Evolutionary conservation across 2,797 vertebrate genomes (phyloP).

Genomic region (Phrynocephalus forsythii): DNA sequence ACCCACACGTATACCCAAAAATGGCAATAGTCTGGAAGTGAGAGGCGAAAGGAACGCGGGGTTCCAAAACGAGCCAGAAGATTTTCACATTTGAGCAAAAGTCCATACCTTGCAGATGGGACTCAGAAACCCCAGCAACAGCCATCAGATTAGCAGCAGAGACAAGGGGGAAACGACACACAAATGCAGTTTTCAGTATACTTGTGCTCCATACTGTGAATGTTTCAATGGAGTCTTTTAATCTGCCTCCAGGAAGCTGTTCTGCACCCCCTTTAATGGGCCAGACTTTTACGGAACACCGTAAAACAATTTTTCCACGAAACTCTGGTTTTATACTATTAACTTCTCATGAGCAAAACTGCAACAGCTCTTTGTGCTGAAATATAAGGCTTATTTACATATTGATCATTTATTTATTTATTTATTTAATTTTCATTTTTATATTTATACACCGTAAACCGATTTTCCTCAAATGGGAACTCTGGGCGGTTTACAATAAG

Average conservation of each 20-base stretch:
- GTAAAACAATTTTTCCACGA: background rate
- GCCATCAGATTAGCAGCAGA: background rate
- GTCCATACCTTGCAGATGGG: background rate
- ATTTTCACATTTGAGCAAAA: background rate
- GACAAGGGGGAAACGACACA: background rate
- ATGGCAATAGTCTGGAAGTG: background rate
- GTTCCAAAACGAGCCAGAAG: background rate
- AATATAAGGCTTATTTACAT: background rate
- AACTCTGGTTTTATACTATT: background rate
- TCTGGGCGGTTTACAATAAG: no score
- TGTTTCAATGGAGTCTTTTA: constrained; percentile 20
- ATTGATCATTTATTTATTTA: background rate
- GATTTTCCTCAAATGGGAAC: no score
- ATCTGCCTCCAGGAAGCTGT: background rate
- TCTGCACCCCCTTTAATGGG: background rate
- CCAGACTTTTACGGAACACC: background rate
- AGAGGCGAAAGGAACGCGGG: background rate
- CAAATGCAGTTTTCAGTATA: constrained; percentile 35
- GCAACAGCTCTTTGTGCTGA: background rate
- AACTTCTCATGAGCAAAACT: background rate
- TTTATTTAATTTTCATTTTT: no score
- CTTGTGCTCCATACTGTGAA: constrained; percentile 11
- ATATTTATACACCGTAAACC: no score
- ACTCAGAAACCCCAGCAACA: background rate
- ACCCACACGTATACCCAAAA: background rate